Conservation (phyloP, 2,888 invertebrate species). For the Kryphioiulus occultus region DNA sequence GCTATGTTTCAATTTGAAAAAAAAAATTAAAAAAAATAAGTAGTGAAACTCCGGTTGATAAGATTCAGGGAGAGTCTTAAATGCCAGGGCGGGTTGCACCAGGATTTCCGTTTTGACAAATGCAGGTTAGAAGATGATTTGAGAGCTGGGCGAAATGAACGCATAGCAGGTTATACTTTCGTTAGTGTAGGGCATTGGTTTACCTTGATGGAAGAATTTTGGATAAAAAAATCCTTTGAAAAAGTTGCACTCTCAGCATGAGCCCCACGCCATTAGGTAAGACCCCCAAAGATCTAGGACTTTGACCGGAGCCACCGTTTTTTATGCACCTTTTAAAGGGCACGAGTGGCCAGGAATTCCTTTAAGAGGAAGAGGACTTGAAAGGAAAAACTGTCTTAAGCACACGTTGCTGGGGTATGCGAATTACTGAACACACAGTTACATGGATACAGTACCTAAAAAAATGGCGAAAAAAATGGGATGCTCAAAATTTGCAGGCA, state of each 20-base stretch:
- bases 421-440: not conserved
- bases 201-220: slow-evolving; percentile 12
- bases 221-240: not conserved
- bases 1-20: no score
- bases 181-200: not conserved
- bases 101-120: slow-evolving; percentile 1
- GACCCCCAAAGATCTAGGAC: slow-evolving; percentile 25
- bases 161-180: slow-evolving; percentile 4
- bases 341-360: not conserved
- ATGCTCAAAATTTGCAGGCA: not conserved
- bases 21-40: not conserved
- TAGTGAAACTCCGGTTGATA: not conserved
- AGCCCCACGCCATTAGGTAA: not conserved
- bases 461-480: not conserved
- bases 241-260: slow-evolving; percentile 30
- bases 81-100: not conserved
- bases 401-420: not conserved
- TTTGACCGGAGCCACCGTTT: slow-evolving; percentile 22
- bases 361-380: not conserved
- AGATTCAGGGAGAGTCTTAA: not conserved
- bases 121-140: not conserved
- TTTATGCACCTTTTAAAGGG: slow-evolving; percentile 19
- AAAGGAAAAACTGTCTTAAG: slow-evolving; percentile 14
- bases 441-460: not conserved
- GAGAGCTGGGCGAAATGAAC: not conserved